Conservation (phyloP, 2,797 vertebrate genomes). For the Uromys caudimaculatus region DNA sequence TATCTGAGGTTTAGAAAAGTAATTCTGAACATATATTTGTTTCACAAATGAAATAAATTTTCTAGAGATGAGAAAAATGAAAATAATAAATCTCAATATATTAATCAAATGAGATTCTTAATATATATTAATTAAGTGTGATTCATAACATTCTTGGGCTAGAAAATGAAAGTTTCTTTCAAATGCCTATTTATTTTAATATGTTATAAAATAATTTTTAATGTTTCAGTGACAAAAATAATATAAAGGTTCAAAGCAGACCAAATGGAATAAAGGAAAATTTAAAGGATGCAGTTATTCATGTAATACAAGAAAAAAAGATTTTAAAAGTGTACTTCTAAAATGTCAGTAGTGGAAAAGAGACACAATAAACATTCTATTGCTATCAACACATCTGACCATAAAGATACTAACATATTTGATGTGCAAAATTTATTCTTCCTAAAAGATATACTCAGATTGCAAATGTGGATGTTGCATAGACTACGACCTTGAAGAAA, state of each 20-base stretch:
- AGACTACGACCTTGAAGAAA: neutral
- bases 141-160: neutral
- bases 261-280: neutral
- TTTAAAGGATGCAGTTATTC: neutral
- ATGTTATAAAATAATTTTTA: neutral
- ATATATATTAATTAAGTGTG: neutral
- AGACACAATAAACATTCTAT: neutral
- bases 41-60: neutral
- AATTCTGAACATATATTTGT: neutral
- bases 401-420: neutral
- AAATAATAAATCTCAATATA: neutral
- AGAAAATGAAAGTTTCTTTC: neutral
- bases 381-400: neutral
- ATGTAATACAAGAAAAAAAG: neutral
- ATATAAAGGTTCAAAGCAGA: neutral
- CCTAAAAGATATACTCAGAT: neutral
- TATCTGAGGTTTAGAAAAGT: neutral
- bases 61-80: neutral
- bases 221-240: neutral
- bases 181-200: neutral
- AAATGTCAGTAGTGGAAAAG: neutral
- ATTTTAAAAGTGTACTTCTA: neutral
- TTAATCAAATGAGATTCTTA: neutral
- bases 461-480: neutral
- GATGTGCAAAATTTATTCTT: constrained; percentile 3